Evolutionary conservation across 2,888 invertebrate genomes (phyloP).

Genomic region (Corythucha ciliata): DNA sequence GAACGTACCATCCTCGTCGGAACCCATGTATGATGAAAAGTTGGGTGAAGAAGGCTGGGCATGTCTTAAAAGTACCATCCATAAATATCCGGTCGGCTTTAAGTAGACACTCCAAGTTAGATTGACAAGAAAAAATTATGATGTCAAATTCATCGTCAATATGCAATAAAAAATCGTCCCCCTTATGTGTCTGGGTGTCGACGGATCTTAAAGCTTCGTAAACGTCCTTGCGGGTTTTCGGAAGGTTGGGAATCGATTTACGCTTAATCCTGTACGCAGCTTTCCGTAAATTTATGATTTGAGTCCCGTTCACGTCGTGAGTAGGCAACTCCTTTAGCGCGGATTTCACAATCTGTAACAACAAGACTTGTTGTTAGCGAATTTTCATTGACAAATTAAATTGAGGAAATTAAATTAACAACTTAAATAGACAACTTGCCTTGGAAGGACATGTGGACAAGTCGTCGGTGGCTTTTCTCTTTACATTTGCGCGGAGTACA

Average conservation of each 20-base stretch:
- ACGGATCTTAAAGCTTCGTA: slow-evolving; percentile 8
- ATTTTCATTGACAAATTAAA: too few species aligned
- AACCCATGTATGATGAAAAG: slow-evolving; percentile 9
- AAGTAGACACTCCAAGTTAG: slow-evolving; percentile 10
- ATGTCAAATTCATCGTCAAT: slow-evolving; percentile 6
- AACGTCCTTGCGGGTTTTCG: slow-evolving; percentile 8
- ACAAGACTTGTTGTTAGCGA: too few species aligned
- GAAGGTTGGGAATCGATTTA: slow-evolving; percentile 8
- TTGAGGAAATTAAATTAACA: too few species aligned
- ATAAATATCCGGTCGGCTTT: slow-evolving; percentile 9
- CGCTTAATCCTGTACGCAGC: slow-evolving; percentile 7
- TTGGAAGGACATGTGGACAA: too few species aligned
- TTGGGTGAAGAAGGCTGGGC: slow-evolving; percentile 11
- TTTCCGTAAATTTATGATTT: not conserved
- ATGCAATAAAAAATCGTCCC: slow-evolving; percentile 6
- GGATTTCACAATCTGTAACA: slow-evolving; percentile 2
- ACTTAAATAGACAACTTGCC: too few species aligned
- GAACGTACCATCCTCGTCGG: slow-evolving; percentile 12
- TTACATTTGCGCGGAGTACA: too few species aligned
- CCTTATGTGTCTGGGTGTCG: slow-evolving; percentile 7
- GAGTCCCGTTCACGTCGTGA: not conserved
- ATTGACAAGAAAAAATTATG: slow-evolving; percentile 12
- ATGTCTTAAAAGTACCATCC: slow-evolving; percentile 12
- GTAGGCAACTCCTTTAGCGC: not conserved
- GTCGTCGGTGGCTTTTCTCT: too few species aligned